Evolutionary conservation across 2,113 vertebrate species (phyloP).

Genomic region (Synchiropus splendidus): DNA sequence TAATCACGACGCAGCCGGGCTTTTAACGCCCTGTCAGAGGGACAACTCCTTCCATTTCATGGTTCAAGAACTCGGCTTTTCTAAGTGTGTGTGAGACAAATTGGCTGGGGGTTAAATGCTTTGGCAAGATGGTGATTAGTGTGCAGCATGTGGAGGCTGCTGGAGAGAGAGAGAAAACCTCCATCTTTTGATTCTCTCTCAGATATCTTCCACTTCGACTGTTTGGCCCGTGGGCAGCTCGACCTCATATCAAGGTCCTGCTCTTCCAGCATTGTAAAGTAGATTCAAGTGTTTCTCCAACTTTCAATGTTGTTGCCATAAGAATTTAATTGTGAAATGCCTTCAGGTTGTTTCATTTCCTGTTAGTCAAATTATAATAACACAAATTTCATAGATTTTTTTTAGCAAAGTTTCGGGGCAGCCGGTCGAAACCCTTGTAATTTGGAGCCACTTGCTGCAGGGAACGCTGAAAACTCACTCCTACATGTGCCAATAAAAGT

Average conservation of each 20-base stretch:
- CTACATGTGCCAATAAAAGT: too few species aligned
- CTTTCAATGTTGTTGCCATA: too few species aligned
- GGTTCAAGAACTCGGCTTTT: conserved; percentile 53
- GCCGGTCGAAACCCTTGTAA: too few species aligned
- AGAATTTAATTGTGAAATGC: too few species aligned
- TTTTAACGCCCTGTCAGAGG: conserved; percentile 40
- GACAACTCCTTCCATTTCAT: conserved; percentile 59
- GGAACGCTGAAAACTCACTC: too few species aligned
- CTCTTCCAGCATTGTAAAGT: conserved; percentile 11
- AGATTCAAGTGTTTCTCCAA: too few species aligned
- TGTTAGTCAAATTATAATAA: too few species aligned
- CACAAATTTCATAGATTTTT: too few species aligned
- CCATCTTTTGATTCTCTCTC: conserved; percentile 27
- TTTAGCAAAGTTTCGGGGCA: too few species aligned
- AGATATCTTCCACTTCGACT: conserved; percentile 34
- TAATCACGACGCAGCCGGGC: conserved; percentile 34
- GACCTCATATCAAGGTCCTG: conserved; percentile 25
- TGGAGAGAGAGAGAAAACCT: conserved; percentile 16
- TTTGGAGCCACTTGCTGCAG: too few species aligned
- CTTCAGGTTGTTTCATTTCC: too few species aligned
- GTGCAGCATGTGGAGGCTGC: conserved; percentile 38
- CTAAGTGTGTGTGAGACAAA: conserved; percentile 51
- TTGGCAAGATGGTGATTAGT: conserved; percentile 56
- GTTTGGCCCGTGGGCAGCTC: conserved; percentile 17
- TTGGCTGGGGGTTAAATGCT: conserved; percentile 61